Evolutionary conservation across 2,888 invertebrate species (phyloP).

Genomic region (Cacoxenus indagator): DNA sequence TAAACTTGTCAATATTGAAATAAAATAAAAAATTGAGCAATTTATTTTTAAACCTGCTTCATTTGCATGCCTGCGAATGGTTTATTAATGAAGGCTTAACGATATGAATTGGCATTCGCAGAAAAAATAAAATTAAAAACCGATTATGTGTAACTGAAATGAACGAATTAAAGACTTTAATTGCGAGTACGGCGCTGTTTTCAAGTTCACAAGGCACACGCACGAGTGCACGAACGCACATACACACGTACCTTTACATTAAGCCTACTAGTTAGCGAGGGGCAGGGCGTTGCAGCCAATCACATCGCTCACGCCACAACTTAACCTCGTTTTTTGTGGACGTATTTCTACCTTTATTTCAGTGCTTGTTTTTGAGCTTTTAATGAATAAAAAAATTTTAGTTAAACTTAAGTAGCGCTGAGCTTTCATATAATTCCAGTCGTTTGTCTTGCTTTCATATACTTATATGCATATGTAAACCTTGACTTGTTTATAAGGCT

Average conservation of each 20-base stretch:
- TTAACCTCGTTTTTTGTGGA: conserved; percentile 9
- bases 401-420: conserved; percentile 4
- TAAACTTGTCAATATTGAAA: no score
- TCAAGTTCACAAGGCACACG: not conserved
- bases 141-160: not conserved
- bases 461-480: not conserved
- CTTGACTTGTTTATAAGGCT: not conserved
- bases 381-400: conserved; percentile 6
- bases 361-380: not conserved
- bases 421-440: not conserved
- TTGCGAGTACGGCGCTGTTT: not conserved
- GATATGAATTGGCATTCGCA: no score
- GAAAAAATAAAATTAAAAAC: no score
- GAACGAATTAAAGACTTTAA: not conserved
- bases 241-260: no score
- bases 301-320: not conserved
- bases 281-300: no score
- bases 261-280: no score
- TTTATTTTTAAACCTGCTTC: no score
- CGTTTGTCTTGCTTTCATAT: conserved; percentile 12
- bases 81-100: not conserved
- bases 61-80: not conserved
- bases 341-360: conserved; percentile 4
- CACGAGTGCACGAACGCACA: no score
- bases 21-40: no score